Evolutionary conservation across 2,797 vertebrate species (phyloP).

Genomic region (Gymnoscopelus microlampas): DNA sequence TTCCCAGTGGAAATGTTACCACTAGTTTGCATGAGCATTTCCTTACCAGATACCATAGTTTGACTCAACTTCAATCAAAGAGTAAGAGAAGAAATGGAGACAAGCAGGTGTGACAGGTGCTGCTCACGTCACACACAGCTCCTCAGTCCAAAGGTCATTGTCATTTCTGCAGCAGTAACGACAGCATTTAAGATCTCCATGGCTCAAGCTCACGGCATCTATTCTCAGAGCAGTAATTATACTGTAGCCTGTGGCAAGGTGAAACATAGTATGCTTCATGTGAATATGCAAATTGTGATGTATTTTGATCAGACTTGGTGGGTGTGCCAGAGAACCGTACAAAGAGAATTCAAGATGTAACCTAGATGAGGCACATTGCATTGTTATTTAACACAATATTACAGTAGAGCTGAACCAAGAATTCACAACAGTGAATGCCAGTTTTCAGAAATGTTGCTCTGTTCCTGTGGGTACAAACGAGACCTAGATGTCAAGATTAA

Average conservation of each 20-base stretch:
- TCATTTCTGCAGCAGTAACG: not conserved
- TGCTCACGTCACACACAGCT: not conserved
- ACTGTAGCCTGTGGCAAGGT: not conserved
- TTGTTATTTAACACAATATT: no score
- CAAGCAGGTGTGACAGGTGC: not conserved
- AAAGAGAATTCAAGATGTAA: no score
- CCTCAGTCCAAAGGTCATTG: not conserved
- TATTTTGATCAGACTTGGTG: not conserved
- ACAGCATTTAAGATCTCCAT: not conserved
- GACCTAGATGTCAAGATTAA: not conserved
- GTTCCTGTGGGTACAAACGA: not conserved
- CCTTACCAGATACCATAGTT: no score
- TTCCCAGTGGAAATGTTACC: no score
- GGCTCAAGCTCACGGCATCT: not conserved
- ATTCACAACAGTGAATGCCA: not conserved
- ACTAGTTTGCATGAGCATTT: no score
- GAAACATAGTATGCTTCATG: not conserved
- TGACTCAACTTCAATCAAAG: no score
- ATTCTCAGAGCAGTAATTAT: not conserved
- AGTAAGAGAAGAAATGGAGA: no score
- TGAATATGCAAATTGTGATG: conserved; percentile 1
- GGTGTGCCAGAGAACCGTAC: no score
- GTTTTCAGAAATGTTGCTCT: not conserved
- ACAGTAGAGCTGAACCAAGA: not conserved
- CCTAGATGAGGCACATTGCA: no score